Evolutionary conservation across 1,140 invertebrate genomes (phyloP).

Genomic region (Ruditapes philippinarum): DNA sequence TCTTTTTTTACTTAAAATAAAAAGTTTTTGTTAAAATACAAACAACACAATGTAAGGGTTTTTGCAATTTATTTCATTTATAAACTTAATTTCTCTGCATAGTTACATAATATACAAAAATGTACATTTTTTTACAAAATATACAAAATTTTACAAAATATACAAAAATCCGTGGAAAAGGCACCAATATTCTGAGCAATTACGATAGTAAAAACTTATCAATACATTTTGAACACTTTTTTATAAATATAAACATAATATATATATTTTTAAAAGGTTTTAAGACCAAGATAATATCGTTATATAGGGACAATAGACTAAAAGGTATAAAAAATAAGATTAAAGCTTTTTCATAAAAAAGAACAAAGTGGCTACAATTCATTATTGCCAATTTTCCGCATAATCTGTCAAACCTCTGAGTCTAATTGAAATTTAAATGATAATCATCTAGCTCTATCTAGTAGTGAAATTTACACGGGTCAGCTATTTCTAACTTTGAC

Average conservation of each 20-base stretch:
- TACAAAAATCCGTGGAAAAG: conserved; percentile 24
- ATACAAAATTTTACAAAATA: conserved; percentile 33
- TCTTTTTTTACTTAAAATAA: too few species aligned
- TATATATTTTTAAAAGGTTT: too few species aligned
- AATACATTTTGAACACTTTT: background rate
- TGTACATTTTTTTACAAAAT: conserved; percentile 2
- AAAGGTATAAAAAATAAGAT: conserved; percentile 26
- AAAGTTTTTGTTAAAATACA: too few species aligned
- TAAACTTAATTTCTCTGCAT: conserved; percentile 49
- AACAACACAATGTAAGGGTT: too few species aligned
- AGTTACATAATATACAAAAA: conserved; percentile 34
- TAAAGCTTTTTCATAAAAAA: background rate
- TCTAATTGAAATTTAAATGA: conserved; percentile 29
- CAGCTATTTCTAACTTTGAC: conserved; percentile 11
- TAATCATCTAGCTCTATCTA: background rate
- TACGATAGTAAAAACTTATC: background rate
- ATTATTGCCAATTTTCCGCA: conserved; percentile 35
- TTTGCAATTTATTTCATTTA: conserved; percentile 20
- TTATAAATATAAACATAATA: background rate
- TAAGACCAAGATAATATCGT: too few species aligned
- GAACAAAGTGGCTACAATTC: background rate
- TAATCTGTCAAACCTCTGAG: conserved; percentile 23
- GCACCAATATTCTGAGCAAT: conserved; percentile 14
- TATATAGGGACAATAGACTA: too few species aligned
- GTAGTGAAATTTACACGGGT: background rate